Base-by-base conservation (phyloP, 2,888 invertebrate genomes). In the Notodonta dromedarius region DNA sequence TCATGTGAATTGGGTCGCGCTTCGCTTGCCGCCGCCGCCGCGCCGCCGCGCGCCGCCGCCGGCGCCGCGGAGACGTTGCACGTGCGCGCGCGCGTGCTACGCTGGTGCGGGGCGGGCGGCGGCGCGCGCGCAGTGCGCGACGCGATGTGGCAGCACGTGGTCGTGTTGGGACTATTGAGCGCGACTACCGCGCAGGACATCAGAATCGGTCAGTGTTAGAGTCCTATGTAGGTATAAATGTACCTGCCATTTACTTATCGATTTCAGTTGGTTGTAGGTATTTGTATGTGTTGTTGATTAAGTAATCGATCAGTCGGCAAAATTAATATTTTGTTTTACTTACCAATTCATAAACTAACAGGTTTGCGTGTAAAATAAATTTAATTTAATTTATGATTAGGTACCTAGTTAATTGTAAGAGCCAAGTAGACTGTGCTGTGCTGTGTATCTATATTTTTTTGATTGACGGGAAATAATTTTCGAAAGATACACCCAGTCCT, bases 181-280 rank as follows among this genome's bases (percentile, higher is more conserved):
- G 58, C 54, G 32, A 61, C 58, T 48, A 44, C 39, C 48, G 67
- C 71, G 40, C 67, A 70, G 54, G 63, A 73, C n/a, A 14, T 74
- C 16, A 57, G 63, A 44, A 67, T 79, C 56, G 79, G 79, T 79
- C 55, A 65, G 73, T 65, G 58, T 7, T 35, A 35, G 35, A 35
- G 8, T 3, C 54, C 2, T 24, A 24, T 24, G 24, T 24, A 12
- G 8, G 8, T 35, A 16, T n/a, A 4, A 9, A 9, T 4, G 4
- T 50, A 51, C 7, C 9, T 51, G 9, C 32, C 0, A 9, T 12
- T 0, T 24, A 5, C 16, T 11, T 24, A 48, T 52, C 11, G 32
- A 11, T 42, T 42, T 11, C 35, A 24, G 24, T 24, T 24, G 24
- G 24, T 24, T 24, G 24, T 24, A 24, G 24, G 24, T 24, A 24